Evolutionary conservation across 1,140 invertebrate genomes (phyloP), one percentile per base, ranked within the genome.

Genomic region (Reticulitermes speratus): DNA sequence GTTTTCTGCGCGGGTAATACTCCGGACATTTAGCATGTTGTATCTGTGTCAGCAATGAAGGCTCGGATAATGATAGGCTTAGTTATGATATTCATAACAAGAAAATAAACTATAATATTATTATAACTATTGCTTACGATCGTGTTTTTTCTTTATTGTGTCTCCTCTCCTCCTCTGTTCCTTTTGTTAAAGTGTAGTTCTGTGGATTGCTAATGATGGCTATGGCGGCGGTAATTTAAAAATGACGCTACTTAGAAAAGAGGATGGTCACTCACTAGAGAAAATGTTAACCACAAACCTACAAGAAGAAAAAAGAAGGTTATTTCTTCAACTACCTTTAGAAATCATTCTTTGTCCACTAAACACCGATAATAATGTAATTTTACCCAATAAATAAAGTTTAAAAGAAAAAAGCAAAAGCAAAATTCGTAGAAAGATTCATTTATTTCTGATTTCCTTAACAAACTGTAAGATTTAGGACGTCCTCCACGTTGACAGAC

Each of bases 81-180:
- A 75, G 65, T 75, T 75, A 75, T 75, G 65, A 30, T 75, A 75
- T 75, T 30, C 65, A 75, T 75, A 75, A 75, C 65, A 75, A 75
- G 65, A 75, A 75, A 75, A 75, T 75, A 75, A 75, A 75, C 65
- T 75, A 75, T 75, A 75, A 75, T 75, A 75, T 75, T 75, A 75
- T 75, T 75, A 75, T 75, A 75, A 75, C 65, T 75, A 75, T 75
- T 75, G 65, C 65, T 75, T 75, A 30, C 65, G n/a, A 3, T 30
- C 25, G 65, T 75, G 65, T n/a, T 75, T 14, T 30, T 75, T 75
- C 16, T 75, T 8, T 75, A 30, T 9, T 75, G 1, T 30, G 9
- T 14, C 65, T 75, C 65, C 65, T 75, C n/a, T 14, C 25, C n/a
- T 30, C 5, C 16, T 48, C 25, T 23, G 12, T n/a, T 19, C 59